phyloP scores from a whole-genome alignment of 1,140 invertebrate genomes.

The Drosophila chauvacae region DNA sequence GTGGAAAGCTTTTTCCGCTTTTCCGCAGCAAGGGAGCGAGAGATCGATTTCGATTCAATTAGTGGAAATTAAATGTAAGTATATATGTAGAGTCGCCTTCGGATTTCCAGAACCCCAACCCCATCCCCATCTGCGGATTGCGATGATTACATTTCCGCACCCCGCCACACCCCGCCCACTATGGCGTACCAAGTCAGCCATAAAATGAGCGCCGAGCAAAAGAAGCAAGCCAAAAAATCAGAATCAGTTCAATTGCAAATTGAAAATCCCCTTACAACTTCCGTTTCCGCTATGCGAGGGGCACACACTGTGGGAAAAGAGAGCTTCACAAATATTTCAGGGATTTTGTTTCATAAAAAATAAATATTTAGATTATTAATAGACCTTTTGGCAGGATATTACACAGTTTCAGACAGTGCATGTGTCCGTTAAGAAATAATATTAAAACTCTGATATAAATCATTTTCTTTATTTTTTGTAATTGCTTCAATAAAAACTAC shows the following conservation, averaged over 20 bases:
- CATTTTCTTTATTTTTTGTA: too few species aligned
- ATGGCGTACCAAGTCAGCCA: conserved; percentile 70
- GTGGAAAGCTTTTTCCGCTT: conserved; percentile 37
- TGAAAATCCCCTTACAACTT: conserved; percentile 83
- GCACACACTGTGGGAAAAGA: conserved; percentile 16
- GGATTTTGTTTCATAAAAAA: neutral
- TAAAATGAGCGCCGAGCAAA: conserved; percentile 75
- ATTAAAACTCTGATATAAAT: too few species aligned
- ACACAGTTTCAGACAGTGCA: neutral
- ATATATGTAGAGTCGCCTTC: conserved; percentile 54
- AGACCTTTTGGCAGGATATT: neutral
- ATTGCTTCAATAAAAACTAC: too few species aligned
- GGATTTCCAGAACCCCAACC: conserved; percentile 2
- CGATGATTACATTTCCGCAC: conserved; percentile 81
- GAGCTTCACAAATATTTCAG: neutral
- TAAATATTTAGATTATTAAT: neutral
- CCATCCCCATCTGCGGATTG: conserved; percentile 46
- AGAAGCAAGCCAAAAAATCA: conserved; percentile 74
- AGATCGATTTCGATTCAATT: conserved; percentile 83
- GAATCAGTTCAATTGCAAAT: conserved; percentile 83
- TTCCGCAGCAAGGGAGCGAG: conserved; percentile 55
- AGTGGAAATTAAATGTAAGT: conserved; percentile 83
- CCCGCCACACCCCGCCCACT: conserved; percentile 38
- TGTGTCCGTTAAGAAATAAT: too few species aligned
- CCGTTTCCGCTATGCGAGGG: conserved; percentile 71